A percentile compares a stretch with the other conserved stretches of the same genome.
Evolutionary conservation across 2,888 invertebrate species (phyloP).

Genomic region (Agrotis puta): DNA sequence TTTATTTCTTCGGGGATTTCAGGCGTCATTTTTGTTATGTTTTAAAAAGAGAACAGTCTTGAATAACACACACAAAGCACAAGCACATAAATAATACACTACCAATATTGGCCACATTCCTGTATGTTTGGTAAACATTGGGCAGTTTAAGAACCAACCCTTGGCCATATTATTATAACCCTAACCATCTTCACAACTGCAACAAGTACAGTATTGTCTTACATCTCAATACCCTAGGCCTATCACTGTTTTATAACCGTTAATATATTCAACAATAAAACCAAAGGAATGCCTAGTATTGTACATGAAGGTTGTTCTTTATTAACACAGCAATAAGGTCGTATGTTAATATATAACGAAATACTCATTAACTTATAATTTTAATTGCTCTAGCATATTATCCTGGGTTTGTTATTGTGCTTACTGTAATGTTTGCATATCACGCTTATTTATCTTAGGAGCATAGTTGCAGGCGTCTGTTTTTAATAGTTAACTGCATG

Average conservation of each 20-base stretch:
- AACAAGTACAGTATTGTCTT: neutral
- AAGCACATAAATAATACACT: neutral
- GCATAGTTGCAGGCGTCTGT: neutral
- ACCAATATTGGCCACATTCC: neutral
- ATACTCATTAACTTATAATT: slow-evolving; percentile 44
- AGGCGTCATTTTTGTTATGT: neutral
- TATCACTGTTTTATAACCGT: slow-evolving; percentile 11
- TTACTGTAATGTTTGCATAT: slow-evolving; percentile 31
- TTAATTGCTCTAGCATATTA: slow-evolving; percentile 46
- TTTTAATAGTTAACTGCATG: neutral
- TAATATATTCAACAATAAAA: slow-evolving; percentile 38
- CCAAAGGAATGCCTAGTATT: slow-evolving; percentile 28
- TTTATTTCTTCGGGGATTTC: too few relatives aligned
- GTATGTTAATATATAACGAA: slow-evolving; percentile 58
- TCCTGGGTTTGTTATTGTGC: slow-evolving; percentile 16
- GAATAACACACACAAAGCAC: neutral
- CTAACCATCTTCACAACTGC: neutral
- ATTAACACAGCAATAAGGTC: slow-evolving; percentile 51
- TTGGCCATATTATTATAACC: slow-evolving; percentile 3
- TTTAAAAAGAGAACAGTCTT: neutral
- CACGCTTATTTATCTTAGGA: slow-evolving; percentile 25
- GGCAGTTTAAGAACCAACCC: neutral
- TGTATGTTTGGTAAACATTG: slow-evolving; percentile 24
- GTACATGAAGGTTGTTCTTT: slow-evolving; percentile 53
- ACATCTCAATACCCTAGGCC: slow-evolving; percentile 1